Percentiles rank a stretch among this genome's conserved stretches.
phyloP scores from a whole-genome alignment of 2,797 vertebrate genomes.

The Hozukius guyotensis region DNA sequence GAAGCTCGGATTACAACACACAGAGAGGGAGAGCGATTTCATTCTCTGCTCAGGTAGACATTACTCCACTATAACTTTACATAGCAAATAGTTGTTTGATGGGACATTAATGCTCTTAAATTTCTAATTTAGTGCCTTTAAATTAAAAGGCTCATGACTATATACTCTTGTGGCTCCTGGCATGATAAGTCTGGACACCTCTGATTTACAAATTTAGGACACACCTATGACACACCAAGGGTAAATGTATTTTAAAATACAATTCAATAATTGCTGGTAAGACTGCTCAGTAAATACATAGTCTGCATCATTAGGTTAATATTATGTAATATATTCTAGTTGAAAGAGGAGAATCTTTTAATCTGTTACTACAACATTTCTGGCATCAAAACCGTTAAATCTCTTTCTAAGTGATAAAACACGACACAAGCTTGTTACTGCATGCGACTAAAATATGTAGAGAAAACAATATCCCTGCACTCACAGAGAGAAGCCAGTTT shows the following conservation, averaged over 20 bases:
- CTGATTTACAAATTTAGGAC: not conserved
- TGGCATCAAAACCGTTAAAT: not conserved
- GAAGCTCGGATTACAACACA: too few species aligned
- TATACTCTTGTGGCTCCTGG: not conserved
- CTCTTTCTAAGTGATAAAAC: not conserved
- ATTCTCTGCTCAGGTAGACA: too few species aligned
- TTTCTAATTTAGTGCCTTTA: not conserved
- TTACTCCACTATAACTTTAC: too few species aligned
- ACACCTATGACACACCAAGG: not conserved
- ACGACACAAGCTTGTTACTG: not conserved
- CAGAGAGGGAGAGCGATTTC: too few species aligned
- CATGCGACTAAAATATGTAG: not conserved
- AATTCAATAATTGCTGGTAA: not conserved
- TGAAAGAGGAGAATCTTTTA: not conserved
- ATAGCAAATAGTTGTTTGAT: too few species aligned
- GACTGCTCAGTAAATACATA: not conserved
- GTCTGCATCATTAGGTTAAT: not conserved
- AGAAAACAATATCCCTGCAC: not conserved
- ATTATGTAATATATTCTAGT: not conserved
- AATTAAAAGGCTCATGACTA: not conserved
- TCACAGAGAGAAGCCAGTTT: not conserved
- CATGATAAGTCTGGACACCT: not conserved
- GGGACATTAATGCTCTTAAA: too few species aligned
- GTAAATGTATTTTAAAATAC: not conserved
- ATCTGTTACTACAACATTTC: not conserved